Conservation (phyloP, 2,797 vertebrate genomes). For the Enteromius mattozi region DNA sequence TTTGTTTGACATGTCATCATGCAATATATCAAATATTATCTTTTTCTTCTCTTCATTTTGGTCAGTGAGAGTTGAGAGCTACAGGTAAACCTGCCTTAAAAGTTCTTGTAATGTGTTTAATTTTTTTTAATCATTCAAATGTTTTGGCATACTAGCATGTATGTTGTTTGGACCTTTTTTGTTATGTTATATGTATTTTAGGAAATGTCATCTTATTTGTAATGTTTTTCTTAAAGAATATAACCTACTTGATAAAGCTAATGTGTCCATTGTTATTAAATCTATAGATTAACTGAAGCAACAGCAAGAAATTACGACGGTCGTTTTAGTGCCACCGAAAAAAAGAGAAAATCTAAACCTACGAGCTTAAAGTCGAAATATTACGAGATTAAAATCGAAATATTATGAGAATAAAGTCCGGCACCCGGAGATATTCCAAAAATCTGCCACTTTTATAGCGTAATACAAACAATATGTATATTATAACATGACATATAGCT, state of each 20-base stretch:
- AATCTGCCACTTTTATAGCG: too few relatives aligned
- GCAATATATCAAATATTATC: background rate
- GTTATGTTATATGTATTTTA: background rate
- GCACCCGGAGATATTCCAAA: too few relatives aligned
- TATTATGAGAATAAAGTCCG: too few relatives aligned
- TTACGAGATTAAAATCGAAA: too few relatives aligned
- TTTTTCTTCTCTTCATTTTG: background rate
- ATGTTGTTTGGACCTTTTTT: background rate
- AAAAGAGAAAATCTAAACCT: too few relatives aligned
- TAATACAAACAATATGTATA: too few relatives aligned
- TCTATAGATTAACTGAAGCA: background rate
- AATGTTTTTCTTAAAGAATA: constrained; percentile 6
- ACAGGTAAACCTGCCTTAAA: background rate
- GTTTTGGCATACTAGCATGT: background rate
- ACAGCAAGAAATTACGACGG: background rate
- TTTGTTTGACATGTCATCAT: background rate
- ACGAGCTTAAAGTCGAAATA: too few relatives aligned
- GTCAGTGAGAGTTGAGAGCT: background rate
- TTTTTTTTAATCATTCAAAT: background rate
- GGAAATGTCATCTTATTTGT: background rate
- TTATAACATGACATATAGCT: too few relatives aligned
- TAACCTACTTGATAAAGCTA: background rate
- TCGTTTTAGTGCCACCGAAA: too few relatives aligned
- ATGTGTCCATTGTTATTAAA: background rate
- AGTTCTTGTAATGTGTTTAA: background rate